These are phyloP conservation scores for Antechinus flavipes DNA, from an alignment of 2,113 vertebrate genomes.

Conservation along the genomic window DNA sequence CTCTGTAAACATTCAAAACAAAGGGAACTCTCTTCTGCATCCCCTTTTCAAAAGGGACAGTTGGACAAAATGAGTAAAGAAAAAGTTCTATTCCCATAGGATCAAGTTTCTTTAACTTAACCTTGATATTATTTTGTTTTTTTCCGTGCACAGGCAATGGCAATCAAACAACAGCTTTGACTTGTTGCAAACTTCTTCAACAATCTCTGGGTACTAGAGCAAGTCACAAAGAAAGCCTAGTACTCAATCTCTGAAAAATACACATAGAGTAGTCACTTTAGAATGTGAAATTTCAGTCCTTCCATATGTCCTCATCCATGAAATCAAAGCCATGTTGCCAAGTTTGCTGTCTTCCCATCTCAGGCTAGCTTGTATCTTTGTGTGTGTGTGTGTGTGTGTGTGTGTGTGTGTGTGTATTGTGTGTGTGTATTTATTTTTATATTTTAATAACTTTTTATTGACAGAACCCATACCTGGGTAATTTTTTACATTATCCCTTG, in stretches of 20 bases:
- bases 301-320: background rate
- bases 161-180: background rate
- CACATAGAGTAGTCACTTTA: background rate
- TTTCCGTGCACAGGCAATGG: background rate
- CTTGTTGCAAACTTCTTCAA: background rate
- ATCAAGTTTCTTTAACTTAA: background rate
- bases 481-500: too few species aligned
- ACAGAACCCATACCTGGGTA: too few species aligned
- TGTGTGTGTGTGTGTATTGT: too few species aligned
- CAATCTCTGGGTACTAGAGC: background rate
- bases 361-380: too few species aligned
- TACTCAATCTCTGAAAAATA: background rate
- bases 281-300: background rate
- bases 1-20: background rate
- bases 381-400: too few species aligned
- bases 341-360: background rate
- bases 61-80: background rate
- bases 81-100: background rate
- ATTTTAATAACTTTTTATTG: too few species aligned
- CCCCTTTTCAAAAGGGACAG: background rate
- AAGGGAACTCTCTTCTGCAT: background rate
- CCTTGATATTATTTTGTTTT: background rate
- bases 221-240: background rate
- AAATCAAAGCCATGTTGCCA: background rate
- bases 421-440: too few species aligned